These are phyloP conservation scores for Nebria brevicollis DNA, from an alignment of 2,888 invertebrate genomes.

Conservation along the genomic window DNA sequence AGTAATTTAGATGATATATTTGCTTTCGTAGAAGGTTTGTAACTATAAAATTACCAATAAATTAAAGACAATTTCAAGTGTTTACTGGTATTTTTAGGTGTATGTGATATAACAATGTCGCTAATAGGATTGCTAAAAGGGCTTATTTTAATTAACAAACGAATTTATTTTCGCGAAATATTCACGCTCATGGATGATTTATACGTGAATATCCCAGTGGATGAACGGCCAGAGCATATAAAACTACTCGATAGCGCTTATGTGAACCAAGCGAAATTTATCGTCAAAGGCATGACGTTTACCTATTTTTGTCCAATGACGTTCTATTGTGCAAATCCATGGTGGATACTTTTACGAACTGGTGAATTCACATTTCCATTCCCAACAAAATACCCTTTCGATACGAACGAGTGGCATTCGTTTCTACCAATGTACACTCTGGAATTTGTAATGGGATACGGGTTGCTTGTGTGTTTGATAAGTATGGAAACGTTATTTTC, in stretches of 20 bases:
- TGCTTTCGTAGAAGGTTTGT: not conserved
- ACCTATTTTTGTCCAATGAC: not conserved
- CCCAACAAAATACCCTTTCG: conserved; percentile 18
- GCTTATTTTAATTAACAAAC: not conserved
- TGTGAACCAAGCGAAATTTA: conserved; percentile 11
- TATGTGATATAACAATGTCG: not conserved
- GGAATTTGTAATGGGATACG: conserved; percentile 2
- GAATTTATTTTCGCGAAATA: not conserved
- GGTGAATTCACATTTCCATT: not conserved
- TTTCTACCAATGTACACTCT: conserved; percentile 5
- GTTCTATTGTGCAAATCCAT: conserved; percentile 13
- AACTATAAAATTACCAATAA: not conserved
- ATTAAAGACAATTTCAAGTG: not conserved
- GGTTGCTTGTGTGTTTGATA: not conserved
- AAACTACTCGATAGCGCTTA: not conserved
- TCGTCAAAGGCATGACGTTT: not conserved
- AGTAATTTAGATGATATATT: not conserved
- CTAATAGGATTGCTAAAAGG: not conserved
- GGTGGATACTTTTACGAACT: not conserved
- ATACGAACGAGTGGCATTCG: not conserved
- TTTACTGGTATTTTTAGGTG: not conserved
- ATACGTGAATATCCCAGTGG: conserved; percentile 2
- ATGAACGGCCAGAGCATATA: not conserved
- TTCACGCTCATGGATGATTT: conserved; percentile 12
- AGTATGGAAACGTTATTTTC: not conserved